These are phyloP conservation scores for Taeniopygia guttata DNA, from an alignment of 2,797 vertebrate genomes.

Conservation along the genomic window DNA sequence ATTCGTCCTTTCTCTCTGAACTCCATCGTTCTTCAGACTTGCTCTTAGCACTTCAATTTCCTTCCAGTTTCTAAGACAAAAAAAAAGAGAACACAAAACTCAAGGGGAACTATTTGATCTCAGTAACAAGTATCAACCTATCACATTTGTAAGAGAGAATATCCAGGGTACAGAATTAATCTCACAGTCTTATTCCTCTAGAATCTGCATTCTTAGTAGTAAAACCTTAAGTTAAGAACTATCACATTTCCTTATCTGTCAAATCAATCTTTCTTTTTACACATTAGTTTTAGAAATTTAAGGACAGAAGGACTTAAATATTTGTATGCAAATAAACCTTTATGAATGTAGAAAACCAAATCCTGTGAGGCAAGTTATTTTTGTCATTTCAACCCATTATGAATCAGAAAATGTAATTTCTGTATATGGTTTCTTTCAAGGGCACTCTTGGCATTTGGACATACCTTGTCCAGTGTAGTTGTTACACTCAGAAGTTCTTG, in stretches of 20 bases:
- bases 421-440: background rate
- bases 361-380: background rate
- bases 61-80: conserved; percentile 33
- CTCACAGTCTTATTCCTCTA: background rate
- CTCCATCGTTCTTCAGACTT: background rate
- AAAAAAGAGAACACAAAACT: background rate
- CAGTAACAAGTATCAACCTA: background rate
- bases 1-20: background rate
- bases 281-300: background rate
- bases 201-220: background rate
- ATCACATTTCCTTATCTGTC: background rate
- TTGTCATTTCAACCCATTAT: background rate
- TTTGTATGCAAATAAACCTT: background rate
- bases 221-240: background rate
- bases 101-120: background rate
- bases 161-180: background rate
- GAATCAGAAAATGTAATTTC: background rate
- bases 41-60: background rate
- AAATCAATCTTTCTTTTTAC: background rate
- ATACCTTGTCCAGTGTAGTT: conserved; percentile 33
- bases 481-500: conserved; percentile 85
- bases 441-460: background rate
- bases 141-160: background rate
- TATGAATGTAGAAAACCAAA: background rate
- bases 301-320: background rate